These are phyloP conservation scores for Dryobota labecula DNA, from an alignment of 2,888 invertebrate genomes.

Conservation along the genomic window DNA sequence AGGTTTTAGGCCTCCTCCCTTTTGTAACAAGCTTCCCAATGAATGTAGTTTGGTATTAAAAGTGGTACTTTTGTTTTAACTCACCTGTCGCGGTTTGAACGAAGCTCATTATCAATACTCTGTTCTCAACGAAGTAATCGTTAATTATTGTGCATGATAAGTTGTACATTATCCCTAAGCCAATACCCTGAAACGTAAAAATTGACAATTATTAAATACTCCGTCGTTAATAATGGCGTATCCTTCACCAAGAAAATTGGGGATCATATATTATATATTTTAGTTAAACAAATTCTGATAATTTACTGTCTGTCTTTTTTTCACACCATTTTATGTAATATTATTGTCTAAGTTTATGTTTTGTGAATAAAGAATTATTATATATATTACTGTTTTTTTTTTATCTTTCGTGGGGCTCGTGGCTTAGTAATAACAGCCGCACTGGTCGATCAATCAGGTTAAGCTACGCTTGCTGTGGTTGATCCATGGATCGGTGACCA, in stretches of 20 bases:
- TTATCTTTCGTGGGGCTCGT: no score
- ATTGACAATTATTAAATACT: background rate
- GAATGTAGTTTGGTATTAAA: background rate
- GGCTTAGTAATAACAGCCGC: no score
- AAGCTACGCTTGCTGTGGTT: no score
- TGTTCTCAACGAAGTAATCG: slow-evolving; percentile 42
- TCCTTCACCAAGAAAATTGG: background rate
- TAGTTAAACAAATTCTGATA: background rate
- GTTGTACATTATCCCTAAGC: slow-evolving; percentile 43
- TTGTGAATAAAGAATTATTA: no score
- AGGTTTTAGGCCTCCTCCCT: background rate
- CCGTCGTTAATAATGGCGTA: background rate
- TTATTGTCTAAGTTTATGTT: no score
- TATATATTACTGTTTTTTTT: no score
- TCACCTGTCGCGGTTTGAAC: slow-evolving; percentile 54
- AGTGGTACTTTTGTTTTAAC: background rate
- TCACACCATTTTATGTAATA: no score
- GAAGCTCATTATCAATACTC: slow-evolving; percentile 44
- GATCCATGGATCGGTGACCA: no score
- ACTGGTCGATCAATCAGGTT: no score
- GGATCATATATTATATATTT: no score
- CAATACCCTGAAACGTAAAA: slow-evolving; percentile 34
- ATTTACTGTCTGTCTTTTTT: background rate
- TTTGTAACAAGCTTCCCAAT: background rate
- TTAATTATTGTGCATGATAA: slow-evolving; percentile 42